Evolutionary conservation across 2,113 vertebrate genomes (phyloP).

Genomic region (Collichthys lucidus): DNA sequence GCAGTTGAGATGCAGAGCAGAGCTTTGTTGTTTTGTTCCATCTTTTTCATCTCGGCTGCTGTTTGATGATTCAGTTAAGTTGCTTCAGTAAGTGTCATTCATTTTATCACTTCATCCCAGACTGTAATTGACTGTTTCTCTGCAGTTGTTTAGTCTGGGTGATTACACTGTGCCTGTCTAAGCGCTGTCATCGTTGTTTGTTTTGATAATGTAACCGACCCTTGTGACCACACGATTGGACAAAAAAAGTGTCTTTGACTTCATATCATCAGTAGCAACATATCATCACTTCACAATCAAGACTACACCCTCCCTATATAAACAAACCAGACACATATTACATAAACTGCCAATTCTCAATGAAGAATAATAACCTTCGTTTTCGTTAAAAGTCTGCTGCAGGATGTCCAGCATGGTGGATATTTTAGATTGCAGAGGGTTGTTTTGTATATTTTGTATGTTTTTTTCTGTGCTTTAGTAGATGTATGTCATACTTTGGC

Average conservation of each 20-base stretch:
- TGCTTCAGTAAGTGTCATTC: neutral
- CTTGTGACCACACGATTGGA: neutral
- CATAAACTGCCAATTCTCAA: neutral
- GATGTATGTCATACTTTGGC: slow-evolving; percentile 41
- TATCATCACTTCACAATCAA: slow-evolving; percentile 29
- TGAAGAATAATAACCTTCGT: neutral
- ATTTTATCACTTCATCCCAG: slow-evolving; percentile 11
- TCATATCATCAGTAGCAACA: slow-evolving; percentile 3
- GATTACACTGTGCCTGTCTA: neutral
- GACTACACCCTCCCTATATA: slow-evolving; percentile 8
- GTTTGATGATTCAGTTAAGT: neutral
- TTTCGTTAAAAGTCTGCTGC: neutral
- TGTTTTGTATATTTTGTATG: neutral
- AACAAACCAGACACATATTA: slow-evolving; percentile 27
- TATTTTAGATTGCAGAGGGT: neutral
- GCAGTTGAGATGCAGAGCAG: slow-evolving; percentile 21
- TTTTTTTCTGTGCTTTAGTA: neutral
- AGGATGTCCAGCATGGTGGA: neutral
- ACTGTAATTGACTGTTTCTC: neutral
- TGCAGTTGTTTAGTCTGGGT: neutral
- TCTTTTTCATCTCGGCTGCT: neutral
- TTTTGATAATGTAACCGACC: neutral
- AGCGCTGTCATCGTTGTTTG: neutral
- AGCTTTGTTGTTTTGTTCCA: slow-evolving; percentile 31
- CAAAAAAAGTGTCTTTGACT: neutral